These are phyloP conservation scores for Rhagophthalmus giganteus DNA, from an alignment of 2,888 invertebrate genomes.

Conservation along the genomic window DNA sequence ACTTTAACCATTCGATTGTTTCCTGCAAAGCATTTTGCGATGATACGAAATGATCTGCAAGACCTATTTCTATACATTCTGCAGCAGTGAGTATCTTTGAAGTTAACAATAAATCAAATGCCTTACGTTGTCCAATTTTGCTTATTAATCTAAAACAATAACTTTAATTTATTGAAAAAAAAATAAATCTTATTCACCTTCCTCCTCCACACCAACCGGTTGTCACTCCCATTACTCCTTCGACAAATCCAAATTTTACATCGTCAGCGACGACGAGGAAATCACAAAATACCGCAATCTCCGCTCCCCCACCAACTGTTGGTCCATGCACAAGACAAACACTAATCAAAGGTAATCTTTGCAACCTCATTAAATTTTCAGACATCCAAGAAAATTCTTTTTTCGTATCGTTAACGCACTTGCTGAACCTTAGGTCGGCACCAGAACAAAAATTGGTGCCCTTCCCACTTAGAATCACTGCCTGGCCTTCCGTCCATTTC, in stretches of 20 bases:
- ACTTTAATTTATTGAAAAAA: background rate
- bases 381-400: conserved; percentile 45
- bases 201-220: conserved; percentile 50
- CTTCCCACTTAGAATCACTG: conserved; percentile 43
- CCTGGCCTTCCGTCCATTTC: conserved; percentile 47
- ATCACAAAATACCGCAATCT: conserved; percentile 45
- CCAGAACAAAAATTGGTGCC: conserved; percentile 49
- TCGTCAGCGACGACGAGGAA: conserved; percentile 43
- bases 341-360: conserved; percentile 42
- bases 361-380: conserved; percentile 39
- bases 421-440: conserved; percentile 46
- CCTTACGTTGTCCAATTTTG: conserved; percentile 42
- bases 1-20: conserved; percentile 41
- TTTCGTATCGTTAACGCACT: conserved; percentile 35
- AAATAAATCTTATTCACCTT: conserved; percentile 34
- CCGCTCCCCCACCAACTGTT: conserved; percentile 47
- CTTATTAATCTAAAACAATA: conserved; percentile 41
- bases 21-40: conserved; percentile 34
- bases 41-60: conserved; percentile 41
- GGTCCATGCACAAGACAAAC: conserved; percentile 44
- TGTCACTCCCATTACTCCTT: conserved; percentile 48
- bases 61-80: conserved; percentile 42
- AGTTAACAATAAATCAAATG: conserved; percentile 44
- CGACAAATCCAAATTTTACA: conserved; percentile 47
- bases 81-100: conserved; percentile 42